Base-by-base conservation (phyloP, 2,113 vertebrate genomes). In the Pelecanoides urinatrix region DNA sequence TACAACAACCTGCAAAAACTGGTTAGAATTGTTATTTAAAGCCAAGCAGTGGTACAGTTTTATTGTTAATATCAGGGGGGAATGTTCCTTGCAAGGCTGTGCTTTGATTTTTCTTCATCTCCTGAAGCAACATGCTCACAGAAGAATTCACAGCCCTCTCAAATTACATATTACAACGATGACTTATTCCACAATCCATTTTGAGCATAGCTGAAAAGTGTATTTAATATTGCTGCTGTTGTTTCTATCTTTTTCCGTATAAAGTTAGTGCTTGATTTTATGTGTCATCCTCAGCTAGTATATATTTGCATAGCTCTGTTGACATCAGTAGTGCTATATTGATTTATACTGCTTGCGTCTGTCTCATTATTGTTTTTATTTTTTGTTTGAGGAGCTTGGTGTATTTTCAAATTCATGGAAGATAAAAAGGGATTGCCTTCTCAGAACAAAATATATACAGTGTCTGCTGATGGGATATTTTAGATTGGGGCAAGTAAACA, bases 51-150 rank as follows among this genome's bases (percentile, higher is more conserved):
- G 74, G 70, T 83, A 50, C 22, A 42, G 38, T 80, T 97, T 95
- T 93, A 88, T 88, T 94, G 67, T 91, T 95, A 83, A 90, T 94
- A 95, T 91, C 38, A 55, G 40, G 26, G 70, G 80, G 75, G 34
- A 92, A 95, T 78, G 71, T 75, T 95, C n/a, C 71, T 94, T 80
- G 67, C 71, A 90, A 77, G 79, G 55, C 80, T 92, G 66, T 86
- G 89, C 93, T 96, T 95, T 96, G 94, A 92, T 95, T 95, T 96
- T 96, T 83, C 71, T 80, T 91, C 20, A 3, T 96, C 92, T 97
- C 84, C 87, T 83, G 87, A 91, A 26, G 34, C 84, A 92, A 96
- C 66, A 23, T 44, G 81, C 74, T 95, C 92, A 91, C 58, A 76
- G 77, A 94, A 94, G 92, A 96, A 97, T 91, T 94, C 91, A 82